Percentiles rank a stretch among this genome's conserved stretches.
These are phyloP conservation scores for Chrysopilus asiliformis DNA, from an alignment of 2,888 invertebrate genomes.

Conservation along the genomic window DNA sequence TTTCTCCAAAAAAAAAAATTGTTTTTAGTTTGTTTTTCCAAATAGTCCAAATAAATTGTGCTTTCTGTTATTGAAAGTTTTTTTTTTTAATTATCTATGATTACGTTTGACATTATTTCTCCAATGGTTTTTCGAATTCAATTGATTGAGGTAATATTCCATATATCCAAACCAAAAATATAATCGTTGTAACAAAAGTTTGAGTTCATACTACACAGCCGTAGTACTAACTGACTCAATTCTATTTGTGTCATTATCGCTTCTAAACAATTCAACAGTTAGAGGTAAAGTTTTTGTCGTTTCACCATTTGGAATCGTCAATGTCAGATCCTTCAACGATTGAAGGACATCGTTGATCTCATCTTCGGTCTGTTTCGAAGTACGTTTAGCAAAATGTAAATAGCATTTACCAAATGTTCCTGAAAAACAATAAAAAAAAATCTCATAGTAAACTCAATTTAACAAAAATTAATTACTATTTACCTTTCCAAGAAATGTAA, in stretches of 20 bases:
- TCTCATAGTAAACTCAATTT: not conserved
- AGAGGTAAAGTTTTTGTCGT: conserved; percentile 16
- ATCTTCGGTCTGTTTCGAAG: conserved; percentile 33
- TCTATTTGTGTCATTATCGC: conserved; percentile 9
- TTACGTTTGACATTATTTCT: no score
- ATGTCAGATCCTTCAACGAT: conserved; percentile 30
- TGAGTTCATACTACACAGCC: conserved; percentile 37
- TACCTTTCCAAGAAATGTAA: conserved; percentile 60
- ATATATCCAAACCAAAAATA: no score
- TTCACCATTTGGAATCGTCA: conserved; percentile 18
- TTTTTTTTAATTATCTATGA: no score
- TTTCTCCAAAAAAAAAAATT: no score
- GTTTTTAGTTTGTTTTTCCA: no score
- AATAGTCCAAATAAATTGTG: no score
- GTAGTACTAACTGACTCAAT: conserved; percentile 34
- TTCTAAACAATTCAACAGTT: conserved; percentile 15
- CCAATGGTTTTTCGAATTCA: no score
- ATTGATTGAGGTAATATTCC: no score
- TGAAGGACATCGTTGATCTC: conserved; percentile 31
- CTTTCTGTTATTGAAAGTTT: no score
- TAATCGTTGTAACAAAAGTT: no score
- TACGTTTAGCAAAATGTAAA: conserved; percentile 59
- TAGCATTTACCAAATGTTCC: conserved; percentile 55
- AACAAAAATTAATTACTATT: conserved; percentile 9
- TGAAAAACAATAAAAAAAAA: conserved; percentile 25